phyloP scores from a whole-genome alignment of 2,888 invertebrate genomes.

The Phasia obesa region DNA sequence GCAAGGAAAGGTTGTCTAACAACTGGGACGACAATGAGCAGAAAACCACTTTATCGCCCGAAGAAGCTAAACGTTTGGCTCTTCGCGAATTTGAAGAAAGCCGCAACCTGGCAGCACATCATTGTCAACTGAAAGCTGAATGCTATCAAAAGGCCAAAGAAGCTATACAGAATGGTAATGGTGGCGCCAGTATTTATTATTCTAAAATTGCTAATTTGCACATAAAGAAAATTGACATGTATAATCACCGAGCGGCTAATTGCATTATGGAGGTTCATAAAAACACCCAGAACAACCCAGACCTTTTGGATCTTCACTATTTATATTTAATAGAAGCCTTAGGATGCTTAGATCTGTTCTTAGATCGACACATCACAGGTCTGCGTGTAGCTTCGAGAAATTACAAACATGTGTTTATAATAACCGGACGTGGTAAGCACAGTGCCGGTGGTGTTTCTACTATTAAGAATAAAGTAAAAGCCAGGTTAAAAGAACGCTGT shows the following conservation, averaged over 20 bases:
- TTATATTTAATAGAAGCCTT: constrained; percentile 89
- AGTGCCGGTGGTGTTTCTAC: constrained; percentile 87
- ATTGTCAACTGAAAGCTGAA: constrained; percentile 81
- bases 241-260: constrained; percentile 86
- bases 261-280: constrained; percentile 85
- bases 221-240: constrained; percentile 85
- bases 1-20: constrained; percentile 12
- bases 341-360: constrained; percentile 86
- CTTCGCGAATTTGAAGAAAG: constrained; percentile 81
- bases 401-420: constrained; percentile 84
- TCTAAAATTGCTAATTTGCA: constrained; percentile 87
- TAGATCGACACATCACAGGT: constrained; percentile 86
- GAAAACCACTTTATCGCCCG: constrained; percentile 72
- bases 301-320: constrained; percentile 91
- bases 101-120: constrained; percentile 81
- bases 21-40: constrained; percentile 45
- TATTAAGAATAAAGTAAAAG: constrained; percentile 88
- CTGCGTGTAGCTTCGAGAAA: constrained; percentile 84
- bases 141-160: constrained; percentile 85
- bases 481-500: constrained; percentile 85
- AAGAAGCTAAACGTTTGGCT: constrained; percentile 79
- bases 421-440: constrained; percentile 91
- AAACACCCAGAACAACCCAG: constrained; percentile 83
- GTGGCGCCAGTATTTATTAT: constrained; percentile 88
- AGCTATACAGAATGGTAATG: constrained; percentile 86